Evolutionary conservation across 2,797 vertebrate species (phyloP), one percentile per base, ranked within the genome.

Genomic region (Spinibarbus caldwelli): DNA sequence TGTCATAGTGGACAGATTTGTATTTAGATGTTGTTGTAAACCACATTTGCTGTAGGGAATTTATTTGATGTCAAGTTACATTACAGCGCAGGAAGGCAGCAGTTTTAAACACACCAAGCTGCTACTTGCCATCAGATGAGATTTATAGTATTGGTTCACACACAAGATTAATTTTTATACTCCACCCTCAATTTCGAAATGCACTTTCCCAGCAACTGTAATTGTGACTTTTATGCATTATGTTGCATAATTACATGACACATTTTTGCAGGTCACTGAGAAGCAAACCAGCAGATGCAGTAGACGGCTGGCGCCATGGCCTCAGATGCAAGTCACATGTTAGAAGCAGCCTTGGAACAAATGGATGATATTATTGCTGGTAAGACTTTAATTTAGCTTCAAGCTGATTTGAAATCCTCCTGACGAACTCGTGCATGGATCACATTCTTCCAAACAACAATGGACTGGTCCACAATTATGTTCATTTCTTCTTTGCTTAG

Each of bases 321-420:
- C 87, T 97, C 97, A 6, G 97, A 99, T 23, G 98, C 97, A 31
- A 99, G 97, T 93, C 97, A 99, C 66, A 97, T 96, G 93, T 93
- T 99, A 85, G 97, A 98, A 93, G 97, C 97, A 1, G 98, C 98
- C 64, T 91, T 99, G 92, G 98, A 98, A 92, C 98, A 99, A 92
- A 99, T 99, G 97, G 98, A 99, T 62, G 98, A 97, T 91, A 98
- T 99, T 89, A 97, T 99, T 47, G 98, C 98, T 95, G 97, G 98
- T 99, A 93, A 83, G 73, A 4, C 5, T 49, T 66, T 64, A 0
- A 23, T 64, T 84, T 85, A 1, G 14, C 31, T 21, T 57, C 12
- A 62, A 71, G 49, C 41, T 1, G 0, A 17, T 29, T 26, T 29
- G 6, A 34, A 68, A 83, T 52, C 5, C 59, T 54, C 64, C 45